Base-by-base conservation (phyloP, 2,113 vertebrate genomes). In the Pachypanchax playfairii region DNA sequence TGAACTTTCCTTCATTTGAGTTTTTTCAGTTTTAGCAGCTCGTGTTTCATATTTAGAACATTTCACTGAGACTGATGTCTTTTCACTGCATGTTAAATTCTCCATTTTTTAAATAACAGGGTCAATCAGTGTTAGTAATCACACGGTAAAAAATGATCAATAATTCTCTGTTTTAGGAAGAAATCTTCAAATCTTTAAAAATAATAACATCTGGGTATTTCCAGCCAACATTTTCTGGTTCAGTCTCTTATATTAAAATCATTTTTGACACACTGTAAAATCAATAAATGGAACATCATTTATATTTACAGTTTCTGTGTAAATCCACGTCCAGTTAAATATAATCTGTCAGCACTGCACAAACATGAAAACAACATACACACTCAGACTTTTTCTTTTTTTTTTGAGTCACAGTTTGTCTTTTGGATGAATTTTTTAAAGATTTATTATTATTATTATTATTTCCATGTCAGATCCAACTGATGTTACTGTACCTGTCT, bases 301-400 rank as follows among this genome's bases (percentile, higher is more conserved):
- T 73, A 41, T 33, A 24, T 48, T 46, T 54, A 62, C 46, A 48
- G 39, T 42, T 63, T 25, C 18, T 54, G 25, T 49, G 22, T 63
- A 54, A 46, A 65, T 61, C 78, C 55, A 82, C 44, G 13, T 18
- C 50, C 49, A 75, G 41, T 38, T 67, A 64, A 77, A 72, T 26
- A 62, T 76, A 81, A 15, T 75, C 68, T 80, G 53, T 70, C 64
- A 59, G 61, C 73, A 85, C 76, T 59, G 74, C 41, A 83, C 79
- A 56, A 36, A 77, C 51, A 61, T 59, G 41, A 47, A 15, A 65
- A 59, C 62, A 42, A 73, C 62, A 71, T 31, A n/a, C n/a, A 46
- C 8, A 38, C 48, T 73, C 61, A 21, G 25, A 14, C 4, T 29
- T 29, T 5, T n/a, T n/a, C 33, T 60, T 33, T 36, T 33, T 8